Evolutionary conservation across 2,888 invertebrate species (phyloP), one percentile per base, ranked within the genome.

Genomic region (Drosophila pegasa): DNA sequence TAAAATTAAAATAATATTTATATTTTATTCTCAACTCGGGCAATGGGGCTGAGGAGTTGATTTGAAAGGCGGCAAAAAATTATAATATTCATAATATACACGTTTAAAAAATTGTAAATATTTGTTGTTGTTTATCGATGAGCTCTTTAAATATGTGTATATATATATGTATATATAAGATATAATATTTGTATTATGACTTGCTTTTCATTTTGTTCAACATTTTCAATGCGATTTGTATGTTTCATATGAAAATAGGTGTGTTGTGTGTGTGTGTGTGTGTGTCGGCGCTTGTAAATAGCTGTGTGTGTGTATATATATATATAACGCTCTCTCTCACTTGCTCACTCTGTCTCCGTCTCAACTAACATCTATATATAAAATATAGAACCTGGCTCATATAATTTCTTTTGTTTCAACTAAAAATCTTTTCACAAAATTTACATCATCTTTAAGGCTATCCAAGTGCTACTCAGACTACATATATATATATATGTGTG

Each of bases 401-500:
- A n/a, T 40, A 25, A 27, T 40, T 40, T 40, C 29, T n/a, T 20
- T 31, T 22, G n/a, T 1, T 38, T 1, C 18, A 40, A 41, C 40
- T 41, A 40, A 78, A 60, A 76, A 51, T 67, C 43, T 45, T 43
- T 71, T 57, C 61, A 71, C 7, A 76, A 74, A 74, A 74, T 60
- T 77, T 75, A 85, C 75, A 82, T 64, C 64, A 63, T 72, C 55
- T 69, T 48, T 85, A 83, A 87, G 87, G 87, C 87, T 67, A 63
- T 79, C 56, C 65, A 65, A 65, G 63, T 82, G 71, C 68, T 77
- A 65, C 60, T 87, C 83, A 87, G 85, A 87, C 83, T 87, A 55
- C 51, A 16, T 25, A 27, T 45, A 18, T 14, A 18, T 33, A 48
- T 14, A 35, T 33, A 33, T 33, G 10, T 14, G 22, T 50, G 8